Evolutionary conservation across 53 echinoderm and acorn worm species (phyloP), one percentile per base, ranked within the genome.

Genomic region (Patiria pectinifera): DNA sequence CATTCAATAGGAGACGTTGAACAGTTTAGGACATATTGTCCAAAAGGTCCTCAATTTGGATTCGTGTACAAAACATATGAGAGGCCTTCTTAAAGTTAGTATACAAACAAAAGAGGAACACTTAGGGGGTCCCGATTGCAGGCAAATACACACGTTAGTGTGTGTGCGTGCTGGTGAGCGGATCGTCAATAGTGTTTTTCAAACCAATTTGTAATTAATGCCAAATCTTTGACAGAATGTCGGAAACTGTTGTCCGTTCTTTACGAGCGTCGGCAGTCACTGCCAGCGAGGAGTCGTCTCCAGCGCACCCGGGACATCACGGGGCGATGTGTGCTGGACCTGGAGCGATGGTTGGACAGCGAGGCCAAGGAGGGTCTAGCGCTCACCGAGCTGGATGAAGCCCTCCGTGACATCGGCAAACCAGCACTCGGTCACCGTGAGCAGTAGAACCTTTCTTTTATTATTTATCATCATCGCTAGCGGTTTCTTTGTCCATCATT

Each of bases 391-490:
- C 44, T 84, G 3, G 43, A 84, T 7, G 84, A 84, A 84, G 84
- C 84, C 26, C 84, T 84, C 11, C 43, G 11, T 16, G 84, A 84
- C 11, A 84, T 84, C 44, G 84, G 84, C 9, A 84, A 26, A 66
- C 84, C 84, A 3, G 84, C 62, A 12, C 84, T 84, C 13, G 45
- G 84, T 5, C 46, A 3, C 23, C 84, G 84, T 84, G 63, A 84
- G 84, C 53, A 53, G 53, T 53, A 5, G 8, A 6, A 6, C 53
- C 8, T 53, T 53, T 53, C 8, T 53, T 53, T 53, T 8, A 6
- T 53, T 53, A 5, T 53, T 53, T 53, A 6, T 8, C 62, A 84
- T 14, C 13, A 79, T 3, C 10, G 13, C 14, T 8, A 25, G 26
- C 43, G 11, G 14, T 78, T 25, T 78, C 5, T 44, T 7, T 25